Base-by-base conservation (phyloP, 2,797 vertebrate species). In the Numenius phaeopus region DNA sequence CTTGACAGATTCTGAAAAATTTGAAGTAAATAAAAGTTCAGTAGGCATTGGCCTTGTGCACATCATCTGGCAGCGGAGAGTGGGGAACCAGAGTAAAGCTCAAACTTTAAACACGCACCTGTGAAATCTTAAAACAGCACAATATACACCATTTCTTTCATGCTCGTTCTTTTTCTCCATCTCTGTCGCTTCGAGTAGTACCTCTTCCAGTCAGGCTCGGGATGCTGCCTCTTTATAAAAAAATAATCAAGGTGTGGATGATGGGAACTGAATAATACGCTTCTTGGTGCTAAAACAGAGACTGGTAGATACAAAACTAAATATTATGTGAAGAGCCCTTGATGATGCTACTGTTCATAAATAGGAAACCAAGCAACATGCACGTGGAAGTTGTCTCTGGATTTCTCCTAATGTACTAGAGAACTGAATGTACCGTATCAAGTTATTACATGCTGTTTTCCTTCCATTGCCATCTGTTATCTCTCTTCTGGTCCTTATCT, bases 381-480 rank as follows among this genome's bases (percentile, higher is more conserved):
- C 83, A 90, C 11, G 27, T 96, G 82, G 79, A 96, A 79, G 95
- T 92, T 94, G 89, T 92, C 87, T 92, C 69, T 77, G 87, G 75
- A 52, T 93, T 91, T 76, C 92, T 97, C 86, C 90, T 93, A 32
- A 58, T 40, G 82, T 72, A 59, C 69, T 58, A 21, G 69, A 95
- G 96, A 83, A 97, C 95, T 90, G 94, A 58, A 62, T 95, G 97
- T 97, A 96, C 97, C 8, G 11, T 92, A 91, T 96, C 87, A 76
- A 94, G 92, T 94, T 95, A 94, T 92, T 95, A 78, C 92, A 86
- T 92, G 95, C 89, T 97, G 95, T 93, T 96, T 97, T 92, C 90
- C 70, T 96, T 91, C 92, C 76, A 81, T 62, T 94, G 94, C 97
- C 96, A 97, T 97, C 97, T 97, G 95, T 94, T 97, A 94, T 94